These are phyloP conservation scores for Drosophila pachea DNA, from an alignment of 1,140 invertebrate genomes.

Conservation along the genomic window DNA sequence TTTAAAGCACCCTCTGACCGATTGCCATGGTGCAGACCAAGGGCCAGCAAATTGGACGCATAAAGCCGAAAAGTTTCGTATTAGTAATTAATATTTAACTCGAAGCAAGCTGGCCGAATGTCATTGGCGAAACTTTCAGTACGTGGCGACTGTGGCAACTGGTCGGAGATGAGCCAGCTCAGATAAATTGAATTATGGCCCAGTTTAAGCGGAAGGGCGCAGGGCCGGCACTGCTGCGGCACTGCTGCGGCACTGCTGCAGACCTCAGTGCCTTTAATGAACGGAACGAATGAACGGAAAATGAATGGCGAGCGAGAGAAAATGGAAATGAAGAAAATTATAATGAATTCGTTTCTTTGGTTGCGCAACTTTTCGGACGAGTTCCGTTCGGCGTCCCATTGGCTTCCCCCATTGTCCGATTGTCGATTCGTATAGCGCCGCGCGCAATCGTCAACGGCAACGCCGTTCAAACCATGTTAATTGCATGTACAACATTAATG, in stretches of 20 bases:
- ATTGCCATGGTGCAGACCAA: conserved; percentile 17
- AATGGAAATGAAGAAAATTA: conserved; percentile 67
- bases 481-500: conserved; percentile 65
- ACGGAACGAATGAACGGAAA: conserved; percentile 31
- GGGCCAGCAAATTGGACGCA: conserved; percentile 8
- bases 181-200: conserved; percentile 68
- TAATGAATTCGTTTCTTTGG: conserved; percentile 61
- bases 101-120: conserved; percentile 27
- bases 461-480: conserved; percentile 59
- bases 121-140: conserved; percentile 49
- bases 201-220: conserved; percentile 7
- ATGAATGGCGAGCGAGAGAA: conserved; percentile 60
- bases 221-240: conserved; percentile 17
- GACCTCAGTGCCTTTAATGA: conserved; percentile 43
- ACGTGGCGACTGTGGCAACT: conserved; percentile 33
- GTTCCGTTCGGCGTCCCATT: conserved; percentile 18
- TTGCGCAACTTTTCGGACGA: conserved; percentile 36
- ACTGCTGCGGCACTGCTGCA: conserved; percentile 16
- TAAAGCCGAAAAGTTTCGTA: conserved; percentile 58
- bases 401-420: conserved; percentile 20
- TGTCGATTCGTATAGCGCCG: conserved; percentile 7
- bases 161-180: conserved; percentile 37
- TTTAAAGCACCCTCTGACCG: conserved; percentile 52
- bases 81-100: conserved; percentile 69
- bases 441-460: conserved; percentile 1